Evolutionary conservation across 2,113 vertebrate genomes (phyloP), one percentile per base, ranked within the genome.

Genomic region (Lophura nycthemera): DNA sequence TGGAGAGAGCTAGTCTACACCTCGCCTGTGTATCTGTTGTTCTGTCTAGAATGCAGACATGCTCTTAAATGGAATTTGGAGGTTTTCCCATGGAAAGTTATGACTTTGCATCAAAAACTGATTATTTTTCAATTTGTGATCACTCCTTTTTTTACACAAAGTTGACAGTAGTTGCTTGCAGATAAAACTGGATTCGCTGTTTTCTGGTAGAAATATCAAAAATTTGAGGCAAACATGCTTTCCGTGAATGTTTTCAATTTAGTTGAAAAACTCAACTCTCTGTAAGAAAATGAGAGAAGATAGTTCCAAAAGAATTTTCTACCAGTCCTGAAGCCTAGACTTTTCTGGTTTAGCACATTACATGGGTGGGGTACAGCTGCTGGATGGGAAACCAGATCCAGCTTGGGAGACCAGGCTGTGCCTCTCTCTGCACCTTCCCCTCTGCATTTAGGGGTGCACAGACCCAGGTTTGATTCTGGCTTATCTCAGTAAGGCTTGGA

Each of bases 21-120:
- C 78, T 54, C 27, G 74, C 84, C 78, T 76, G 57, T 38, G 47
- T 14, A 73, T 76, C 82, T 87, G 74, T 76, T n/a, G 63, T 45
- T 88, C 56, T 71, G 48, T 82, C 89, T 88, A 57, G 43, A 73
- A 67, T 56, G 80, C 0, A 85, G 92, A 92, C 95, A 83, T 70
- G 64, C 66, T 83, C 88, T 27, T 20, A 79, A 48, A 20, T n/a
- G 91, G 95, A 94, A 96, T 91, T 70, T 96, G 92, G 96, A 95
- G 70, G 5, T 54, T 83, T 93, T 95, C 92, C 93, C 90, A 3
- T 13, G 92, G 84, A 92, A 89, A 94, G 91, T 70, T 40, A 75
- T 66, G 91, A 84, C 84, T 96, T 80, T 79, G 83, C 78, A 94
- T 82, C 89, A 59, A 96, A 90, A 88, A 4, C 29, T 47, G 71